Conservation (phyloP, 2,888 invertebrate species). For the Nomada hirtipes region DNA sequence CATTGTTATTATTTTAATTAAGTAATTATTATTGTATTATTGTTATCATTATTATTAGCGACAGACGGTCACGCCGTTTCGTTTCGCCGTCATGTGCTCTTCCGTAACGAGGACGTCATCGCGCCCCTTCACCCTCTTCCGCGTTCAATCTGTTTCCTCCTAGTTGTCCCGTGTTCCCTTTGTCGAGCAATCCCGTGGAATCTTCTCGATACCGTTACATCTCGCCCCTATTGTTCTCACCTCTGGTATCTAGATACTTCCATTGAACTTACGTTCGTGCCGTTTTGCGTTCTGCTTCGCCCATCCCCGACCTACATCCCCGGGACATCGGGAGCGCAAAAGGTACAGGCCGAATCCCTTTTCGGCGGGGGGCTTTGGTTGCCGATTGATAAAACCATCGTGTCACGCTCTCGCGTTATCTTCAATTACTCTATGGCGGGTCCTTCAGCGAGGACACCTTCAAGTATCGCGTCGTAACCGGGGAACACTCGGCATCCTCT, state of each 20-base stretch:
- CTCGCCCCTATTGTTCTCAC: too few relatives aligned
- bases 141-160: not conserved
- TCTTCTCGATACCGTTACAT: too few relatives aligned
- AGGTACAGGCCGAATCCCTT: conserved; percentile 33
- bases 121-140: not conserved
- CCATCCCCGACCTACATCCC: not conserved
- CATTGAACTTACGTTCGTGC: not conserved
- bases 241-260: not conserved
- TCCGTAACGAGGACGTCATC: not conserved
- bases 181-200: too few relatives aligned
- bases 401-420: conserved; percentile 36
- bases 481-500: conserved; percentile 10
- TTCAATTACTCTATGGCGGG: conserved; percentile 54
- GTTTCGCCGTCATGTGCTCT: conserved; percentile 28
- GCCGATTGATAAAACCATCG: conserved; percentile 59
- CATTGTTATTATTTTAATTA: conserved; percentile 49
- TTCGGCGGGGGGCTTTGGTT: conserved; percentile 20
- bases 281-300: not conserved
- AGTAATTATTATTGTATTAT: conserved; percentile 71
- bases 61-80: conserved; percentile 59
- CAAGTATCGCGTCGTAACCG: conserved; percentile 15
- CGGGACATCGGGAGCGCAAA: conserved; percentile 15
- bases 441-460: conserved; percentile 54
- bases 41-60: conserved; percentile 68
- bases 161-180: not conserved